phyloP scores from a whole-genome alignment of 2,113 vertebrate genomes.

The Anhinga anhinga region DNA sequence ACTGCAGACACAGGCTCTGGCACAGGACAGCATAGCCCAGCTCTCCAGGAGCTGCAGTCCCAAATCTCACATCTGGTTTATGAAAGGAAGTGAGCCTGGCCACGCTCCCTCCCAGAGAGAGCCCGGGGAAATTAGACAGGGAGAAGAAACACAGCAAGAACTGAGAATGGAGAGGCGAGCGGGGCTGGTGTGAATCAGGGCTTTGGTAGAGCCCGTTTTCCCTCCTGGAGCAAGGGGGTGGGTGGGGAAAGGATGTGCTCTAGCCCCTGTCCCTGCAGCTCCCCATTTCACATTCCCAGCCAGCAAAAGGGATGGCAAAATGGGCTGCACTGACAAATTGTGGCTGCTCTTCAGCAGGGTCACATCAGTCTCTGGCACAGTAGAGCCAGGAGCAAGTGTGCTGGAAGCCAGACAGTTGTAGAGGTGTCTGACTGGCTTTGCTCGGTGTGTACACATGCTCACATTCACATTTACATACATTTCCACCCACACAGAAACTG shows the following conservation, averaged over 20 bases:
- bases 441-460: background rate
- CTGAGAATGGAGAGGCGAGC: background rate
- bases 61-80: background rate
- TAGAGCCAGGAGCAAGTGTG: rapidly evolving
- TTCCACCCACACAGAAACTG: background rate
- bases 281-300: background rate
- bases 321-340: background rate
- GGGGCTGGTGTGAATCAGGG: background rate
- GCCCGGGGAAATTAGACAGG: background rate
- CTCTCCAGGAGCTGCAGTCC: background rate
- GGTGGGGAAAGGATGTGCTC: background rate
- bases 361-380: background rate
- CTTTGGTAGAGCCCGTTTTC: background rate
- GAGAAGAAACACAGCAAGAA: background rate
- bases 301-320: background rate
- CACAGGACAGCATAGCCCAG: background rate
- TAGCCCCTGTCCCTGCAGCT: background rate
- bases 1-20: background rate
- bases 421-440: background rate
- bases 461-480: background rate
- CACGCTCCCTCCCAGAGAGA: background rate
- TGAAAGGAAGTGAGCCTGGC: background rate
- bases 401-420: background rate
- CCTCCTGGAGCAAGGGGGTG: background rate
- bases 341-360: background rate